Evolutionary conservation across 2,888 invertebrate genomes (phyloP).

Genomic region (Drosophila pseudotakahashii): DNA sequence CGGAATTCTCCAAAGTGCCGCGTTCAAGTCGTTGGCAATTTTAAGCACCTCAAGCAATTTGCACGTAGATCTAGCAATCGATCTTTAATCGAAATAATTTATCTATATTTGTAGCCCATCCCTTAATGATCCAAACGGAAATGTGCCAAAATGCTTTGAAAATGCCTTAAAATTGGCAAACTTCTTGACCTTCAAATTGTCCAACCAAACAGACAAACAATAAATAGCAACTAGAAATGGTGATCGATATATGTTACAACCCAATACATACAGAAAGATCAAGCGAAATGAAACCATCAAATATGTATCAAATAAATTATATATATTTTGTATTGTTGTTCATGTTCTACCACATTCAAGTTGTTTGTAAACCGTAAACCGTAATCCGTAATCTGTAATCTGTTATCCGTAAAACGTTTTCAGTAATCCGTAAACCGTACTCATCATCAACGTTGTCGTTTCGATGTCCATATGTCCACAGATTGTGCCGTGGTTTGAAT

Average conservation of each 20-base stretch:
- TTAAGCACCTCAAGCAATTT: constrained; percentile 72
- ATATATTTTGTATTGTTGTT: constrained; percentile 71
- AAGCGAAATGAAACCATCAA: constrained; percentile 21
- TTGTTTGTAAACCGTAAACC: constrained; percentile 48
- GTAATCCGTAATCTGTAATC: constrained; percentile 38
- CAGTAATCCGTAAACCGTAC: constrained; percentile 58
- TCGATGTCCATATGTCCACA: constrained; percentile 50
- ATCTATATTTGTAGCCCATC: background rate
- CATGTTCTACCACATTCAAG: constrained; percentile 64
- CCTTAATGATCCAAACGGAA: background rate
- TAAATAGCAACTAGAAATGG: constrained; percentile 32
- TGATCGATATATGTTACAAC: constrained; percentile 13
- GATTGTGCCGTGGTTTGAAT: constrained; percentile 43
- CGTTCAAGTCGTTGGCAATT: constrained; percentile 80
- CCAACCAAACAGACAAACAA: constrained; percentile 48
- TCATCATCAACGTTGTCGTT: constrained; percentile 66
- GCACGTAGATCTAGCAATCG: constrained; percentile 31
- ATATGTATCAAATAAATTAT: constrained; percentile 42
- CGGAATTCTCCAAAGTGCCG: constrained; percentile 60
- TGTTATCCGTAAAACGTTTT: constrained; percentile 53
- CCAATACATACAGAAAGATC: constrained; percentile 34
- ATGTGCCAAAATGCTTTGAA: constrained; percentile 52
- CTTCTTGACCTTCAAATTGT: constrained; percentile 69
- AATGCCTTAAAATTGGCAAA: constrained; percentile 78
- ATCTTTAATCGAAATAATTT: background rate